These are phyloP conservation scores for Ageneiosus marmoratus DNA, from an alignment of 2,113 vertebrate species.

Conservation along the genomic window DNA sequence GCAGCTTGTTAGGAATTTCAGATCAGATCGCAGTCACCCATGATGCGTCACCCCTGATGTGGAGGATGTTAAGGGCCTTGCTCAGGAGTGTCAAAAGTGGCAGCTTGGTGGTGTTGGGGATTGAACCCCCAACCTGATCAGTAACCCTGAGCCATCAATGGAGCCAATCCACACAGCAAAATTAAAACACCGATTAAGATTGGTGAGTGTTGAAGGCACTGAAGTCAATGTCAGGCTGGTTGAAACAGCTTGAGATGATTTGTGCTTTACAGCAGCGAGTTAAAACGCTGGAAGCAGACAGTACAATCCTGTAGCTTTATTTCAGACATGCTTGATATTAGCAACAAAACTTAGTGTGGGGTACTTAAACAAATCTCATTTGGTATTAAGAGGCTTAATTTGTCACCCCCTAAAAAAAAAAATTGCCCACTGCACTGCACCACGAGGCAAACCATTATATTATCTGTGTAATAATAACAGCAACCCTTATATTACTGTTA, in stretches of 20 bases:
- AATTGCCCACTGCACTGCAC: no score
- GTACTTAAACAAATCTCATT: background rate
- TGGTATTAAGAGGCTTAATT: background rate
- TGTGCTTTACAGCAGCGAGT: no score
- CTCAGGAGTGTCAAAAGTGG: no score
- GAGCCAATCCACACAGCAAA: background rate
- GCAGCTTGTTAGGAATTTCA: no score
- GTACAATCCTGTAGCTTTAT: background rate
- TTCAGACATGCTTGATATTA: background rate
- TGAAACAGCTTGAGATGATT: background rate
- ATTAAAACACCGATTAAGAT: background rate
- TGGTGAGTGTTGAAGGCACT: background rate
- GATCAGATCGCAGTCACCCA: no score
- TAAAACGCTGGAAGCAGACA: background rate
- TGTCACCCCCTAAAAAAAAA: background rate
- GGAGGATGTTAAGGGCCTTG: no score
- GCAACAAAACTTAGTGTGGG: background rate
- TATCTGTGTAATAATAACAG: no score
- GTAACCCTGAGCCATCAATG: background rate
- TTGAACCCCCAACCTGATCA: no score
- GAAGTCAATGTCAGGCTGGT: background rate
- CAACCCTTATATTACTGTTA: no score
- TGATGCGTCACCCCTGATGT: no score
- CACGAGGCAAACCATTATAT: no score
- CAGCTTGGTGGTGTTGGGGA: no score